Evolutionary conservation across 1,140 invertebrate species (phyloP).

Genomic region (Temnothorax nylanderi): DNA sequence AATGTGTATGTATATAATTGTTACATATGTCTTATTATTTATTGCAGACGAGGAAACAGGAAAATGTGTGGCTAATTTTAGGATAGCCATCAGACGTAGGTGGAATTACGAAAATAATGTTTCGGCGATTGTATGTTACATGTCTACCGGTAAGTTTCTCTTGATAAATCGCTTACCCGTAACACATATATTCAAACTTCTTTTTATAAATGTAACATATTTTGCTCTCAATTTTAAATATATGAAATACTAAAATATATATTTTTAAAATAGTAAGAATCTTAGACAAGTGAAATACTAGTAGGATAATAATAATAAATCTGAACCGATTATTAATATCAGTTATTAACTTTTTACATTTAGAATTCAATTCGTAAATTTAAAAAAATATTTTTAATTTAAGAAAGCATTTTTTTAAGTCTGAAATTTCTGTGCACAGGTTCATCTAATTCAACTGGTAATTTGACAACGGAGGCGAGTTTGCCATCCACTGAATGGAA

Average conservation of each 20-base stretch:
- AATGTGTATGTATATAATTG: background rate
- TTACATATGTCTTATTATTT: constrained; percentile 40
- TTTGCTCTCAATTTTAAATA: background rate
- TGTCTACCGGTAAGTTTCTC: constrained; percentile 88
- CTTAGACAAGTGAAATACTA: background rate
- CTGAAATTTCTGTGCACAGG: constrained; percentile 79
- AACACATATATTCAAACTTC: background rate
- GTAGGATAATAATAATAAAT: constrained; percentile 5
- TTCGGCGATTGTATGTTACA: constrained; percentile 93
- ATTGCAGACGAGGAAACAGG: constrained; percentile 95
- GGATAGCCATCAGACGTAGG: constrained; percentile 92
- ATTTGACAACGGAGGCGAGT: constrained; percentile 87
- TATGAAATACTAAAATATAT: background rate
- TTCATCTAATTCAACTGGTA: constrained; percentile 88
- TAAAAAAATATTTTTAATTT: constrained; percentile 22
- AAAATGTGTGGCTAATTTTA: constrained; percentile 92
- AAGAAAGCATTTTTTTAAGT: constrained; percentile 12
- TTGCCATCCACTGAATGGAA: constrained; percentile 87
- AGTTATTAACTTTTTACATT: background rate
- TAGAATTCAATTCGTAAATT: background rate
- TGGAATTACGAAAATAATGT: constrained; percentile 96
- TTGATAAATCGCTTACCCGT: background rate
- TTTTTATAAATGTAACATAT: background rate
- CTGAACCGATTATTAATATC: background rate
- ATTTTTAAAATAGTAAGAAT: background rate